phyloP scores from a whole-genome alignment of 1,140 invertebrate species.

The Microplitis mediator region DNA sequence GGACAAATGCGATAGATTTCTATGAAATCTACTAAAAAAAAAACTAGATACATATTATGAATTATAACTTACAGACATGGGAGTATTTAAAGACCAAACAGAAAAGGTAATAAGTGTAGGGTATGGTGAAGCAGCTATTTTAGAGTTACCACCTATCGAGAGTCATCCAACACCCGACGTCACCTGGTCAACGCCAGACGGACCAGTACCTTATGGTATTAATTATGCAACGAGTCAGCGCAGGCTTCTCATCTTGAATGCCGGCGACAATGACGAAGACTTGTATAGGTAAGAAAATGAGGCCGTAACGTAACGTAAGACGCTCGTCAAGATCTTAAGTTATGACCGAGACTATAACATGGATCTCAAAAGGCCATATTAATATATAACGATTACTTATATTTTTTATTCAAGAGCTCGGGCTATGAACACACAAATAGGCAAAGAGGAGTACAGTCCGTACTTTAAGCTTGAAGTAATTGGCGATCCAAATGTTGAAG shows the following conservation, averaged over 20 bases:
- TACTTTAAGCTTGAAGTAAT: conserved; percentile 76
- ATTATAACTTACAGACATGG: conserved; percentile 74
- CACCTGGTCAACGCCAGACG: conserved; percentile 80
- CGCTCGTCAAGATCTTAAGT: background rate
- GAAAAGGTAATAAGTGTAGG: conserved; percentile 73
- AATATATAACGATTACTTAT: background rate
- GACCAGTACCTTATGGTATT: conserved; percentile 74
- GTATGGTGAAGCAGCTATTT: conserved; percentile 79
- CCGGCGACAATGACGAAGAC: conserved; percentile 73
- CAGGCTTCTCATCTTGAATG: conserved; percentile 78
- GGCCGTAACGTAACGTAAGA: conserved; percentile 16
- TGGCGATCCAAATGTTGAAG: conserved; percentile 72
- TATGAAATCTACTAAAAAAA: no score
- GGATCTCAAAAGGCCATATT: background rate
- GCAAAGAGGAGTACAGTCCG: conserved; percentile 85
- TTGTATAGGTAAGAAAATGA: conserved; percentile 69
- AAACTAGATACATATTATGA: background rate
- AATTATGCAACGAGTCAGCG: conserved; percentile 79
- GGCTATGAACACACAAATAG: conserved; percentile 85
- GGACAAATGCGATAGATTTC: no score
- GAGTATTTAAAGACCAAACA: conserved; percentile 73
- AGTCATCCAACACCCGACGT: conserved; percentile 83
- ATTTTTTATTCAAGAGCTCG: conserved; percentile 66
- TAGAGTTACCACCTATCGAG: conserved; percentile 80
- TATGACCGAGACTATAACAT: background rate